A percentile compares a stretch with the other conserved stretches of the same genome.
These are phyloP conservation scores for Drosophila takahashii DNA, from an alignment of 1,140 invertebrate genomes.

Conservation along the genomic window DNA sequence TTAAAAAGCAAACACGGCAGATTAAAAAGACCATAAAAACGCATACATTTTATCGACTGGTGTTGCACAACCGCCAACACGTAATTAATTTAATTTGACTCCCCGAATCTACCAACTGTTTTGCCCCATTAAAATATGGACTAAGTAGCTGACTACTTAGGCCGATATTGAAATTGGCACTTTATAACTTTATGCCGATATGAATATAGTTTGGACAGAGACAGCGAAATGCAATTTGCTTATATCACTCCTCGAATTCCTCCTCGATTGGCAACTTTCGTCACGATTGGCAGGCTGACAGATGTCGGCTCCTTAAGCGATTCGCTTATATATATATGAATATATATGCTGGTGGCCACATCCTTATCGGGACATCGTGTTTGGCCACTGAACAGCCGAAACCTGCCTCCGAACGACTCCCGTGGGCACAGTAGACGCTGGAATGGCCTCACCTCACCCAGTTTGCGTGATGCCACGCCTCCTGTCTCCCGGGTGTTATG, in stretches of 20 bases:
- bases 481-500: not conserved
- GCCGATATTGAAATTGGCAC: not conserved
- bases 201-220: not conserved
- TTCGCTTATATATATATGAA: conserved; percentile 12
- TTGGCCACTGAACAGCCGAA: conserved; percentile 9
- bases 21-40: not conserved
- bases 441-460: conserved; percentile 34
- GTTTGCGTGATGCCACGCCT: conserved; percentile 22
- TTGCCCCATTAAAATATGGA: not conserved
- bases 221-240: not conserved
- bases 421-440: conserved; percentile 12
- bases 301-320: conserved; percentile 14
- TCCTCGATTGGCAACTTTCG: conserved; percentile 13
- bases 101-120: not conserved
- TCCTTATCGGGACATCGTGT: conserved; percentile 28
- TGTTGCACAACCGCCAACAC: conserved; percentile 3
- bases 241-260: conserved; percentile 10
- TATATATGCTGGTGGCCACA: not conserved
- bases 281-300: conserved; percentile 13
- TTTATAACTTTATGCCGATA: not conserved
- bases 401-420: conserved; percentile 8
- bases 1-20: not conserved
- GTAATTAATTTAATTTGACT: conserved; percentile 13
- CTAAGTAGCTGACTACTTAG: not conserved
- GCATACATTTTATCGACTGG: not conserved